A percentile compares a stretch with the other conserved stretches of the same genome.
Evolutionary conservation across 1,140 invertebrate genomes (phyloP).

Genomic region (Drosophila aff.): DNA sequence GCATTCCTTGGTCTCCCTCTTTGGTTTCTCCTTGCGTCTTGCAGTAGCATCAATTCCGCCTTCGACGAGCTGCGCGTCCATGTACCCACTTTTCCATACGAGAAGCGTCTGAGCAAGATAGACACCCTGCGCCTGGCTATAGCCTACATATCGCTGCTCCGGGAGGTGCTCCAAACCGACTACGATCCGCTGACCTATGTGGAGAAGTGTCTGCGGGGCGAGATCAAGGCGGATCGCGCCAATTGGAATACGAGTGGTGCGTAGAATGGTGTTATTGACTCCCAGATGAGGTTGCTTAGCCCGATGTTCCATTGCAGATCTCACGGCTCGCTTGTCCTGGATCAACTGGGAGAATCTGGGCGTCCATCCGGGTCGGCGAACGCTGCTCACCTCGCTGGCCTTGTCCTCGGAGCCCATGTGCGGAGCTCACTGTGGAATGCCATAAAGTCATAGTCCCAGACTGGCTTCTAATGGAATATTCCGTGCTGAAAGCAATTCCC

Average conservation of each 20-base stretch:
- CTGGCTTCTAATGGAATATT: not conserved
- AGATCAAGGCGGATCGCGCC: constrained; percentile 93
- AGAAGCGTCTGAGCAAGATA: constrained; percentile 98
- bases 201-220: constrained; percentile 95
- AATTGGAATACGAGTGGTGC: constrained; percentile 99
- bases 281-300: not conserved
- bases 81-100: constrained; percentile 99
- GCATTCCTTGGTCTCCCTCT: constrained; percentile 21
- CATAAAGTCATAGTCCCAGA: constrained; percentile 33
- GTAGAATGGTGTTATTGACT: not conserved
- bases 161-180: constrained; percentile 95
- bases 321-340: constrained; percentile 98
- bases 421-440: constrained; percentile 73
- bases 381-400: constrained; percentile 92
- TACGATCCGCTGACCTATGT: constrained; percentile 97
- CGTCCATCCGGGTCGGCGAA: constrained; percentile 94
- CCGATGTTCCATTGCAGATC: constrained; percentile 89
- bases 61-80: constrained; percentile 97
- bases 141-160: constrained; percentile 97
- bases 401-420: constrained; percentile 91
- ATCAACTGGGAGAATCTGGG: constrained; percentile 99
- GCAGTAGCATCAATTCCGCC: constrained; percentile 99
- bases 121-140: constrained; percentile 98
- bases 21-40: constrained; percentile 72
- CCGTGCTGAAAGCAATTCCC: constrained; percentile 26